These are phyloP conservation scores for Malachius bipustulatus DNA, from an alignment of 2,888 invertebrate genomes.

Conservation along the genomic window DNA sequence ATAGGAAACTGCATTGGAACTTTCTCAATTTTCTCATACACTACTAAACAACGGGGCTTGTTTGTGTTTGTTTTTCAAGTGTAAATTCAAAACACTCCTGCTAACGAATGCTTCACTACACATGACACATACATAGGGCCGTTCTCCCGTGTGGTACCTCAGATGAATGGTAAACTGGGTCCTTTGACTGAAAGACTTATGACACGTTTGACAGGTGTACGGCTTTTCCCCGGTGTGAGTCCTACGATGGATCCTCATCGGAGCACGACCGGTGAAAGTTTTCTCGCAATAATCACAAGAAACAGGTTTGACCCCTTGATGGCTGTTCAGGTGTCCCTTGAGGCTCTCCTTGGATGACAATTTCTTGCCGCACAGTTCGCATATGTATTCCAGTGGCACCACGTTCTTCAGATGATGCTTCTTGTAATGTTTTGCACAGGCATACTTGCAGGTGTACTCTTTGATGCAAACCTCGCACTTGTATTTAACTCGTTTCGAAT, in stretches of 20 bases:
- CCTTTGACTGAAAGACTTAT: constrained; percentile 30
- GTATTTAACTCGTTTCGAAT: constrained; percentile 20
- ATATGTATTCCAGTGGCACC: constrained; percentile 29
- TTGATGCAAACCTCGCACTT: constrained; percentile 22
- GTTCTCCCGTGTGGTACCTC: constrained; percentile 28
- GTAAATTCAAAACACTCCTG: constrained; percentile 25
- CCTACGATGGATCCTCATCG: constrained; percentile 34
- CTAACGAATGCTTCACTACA: constrained; percentile 27
- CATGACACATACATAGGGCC: constrained; percentile 27
- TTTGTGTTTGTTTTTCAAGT: constrained; percentile 13
- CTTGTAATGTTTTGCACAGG: constrained; percentile 22
- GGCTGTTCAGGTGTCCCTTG: constrained; percentile 25
- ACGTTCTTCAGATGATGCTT: constrained; percentile 27
- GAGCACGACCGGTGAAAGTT: constrained; percentile 43
- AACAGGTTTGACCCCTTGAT: constrained; percentile 34
- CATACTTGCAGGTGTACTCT: constrained; percentile 23
- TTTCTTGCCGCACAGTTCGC: constrained; percentile 42
- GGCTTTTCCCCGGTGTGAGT: constrained; percentile 33
- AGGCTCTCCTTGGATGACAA: constrained; percentile 33
- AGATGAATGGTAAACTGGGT: constrained; percentile 26
- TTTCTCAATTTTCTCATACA: no score
- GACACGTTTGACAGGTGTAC: constrained; percentile 40
- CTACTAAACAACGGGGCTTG: no score
- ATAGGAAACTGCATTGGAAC: no score
- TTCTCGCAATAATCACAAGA: constrained; percentile 45